Conservation (phyloP, 53 echinoderm and acorn worm species). For the Arbacia lixula region DNA sequence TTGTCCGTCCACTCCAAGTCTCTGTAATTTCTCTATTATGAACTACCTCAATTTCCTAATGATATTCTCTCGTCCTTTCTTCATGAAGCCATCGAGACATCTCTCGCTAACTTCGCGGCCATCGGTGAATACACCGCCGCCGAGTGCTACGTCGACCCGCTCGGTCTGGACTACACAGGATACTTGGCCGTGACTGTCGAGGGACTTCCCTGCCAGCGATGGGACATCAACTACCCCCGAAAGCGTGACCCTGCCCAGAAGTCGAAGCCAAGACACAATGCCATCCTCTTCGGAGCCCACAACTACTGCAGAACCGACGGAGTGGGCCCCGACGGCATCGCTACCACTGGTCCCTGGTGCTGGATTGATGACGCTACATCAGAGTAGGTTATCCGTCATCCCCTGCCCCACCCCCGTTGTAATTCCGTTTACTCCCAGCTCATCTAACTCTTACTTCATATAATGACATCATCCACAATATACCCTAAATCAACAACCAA, state of each 20-base stretch:
- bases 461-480: too few species aligned
- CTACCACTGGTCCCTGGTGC: conserved; percentile 27
- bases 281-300: conserved; percentile 11
- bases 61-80: too few species aligned
- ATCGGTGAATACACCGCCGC: not conserved
- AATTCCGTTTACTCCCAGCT: too few species aligned
- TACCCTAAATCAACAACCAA: too few species aligned
- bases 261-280: conserved; percentile 22
- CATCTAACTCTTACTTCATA: too few species aligned
- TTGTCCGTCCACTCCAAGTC: too few species aligned
- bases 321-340: not conserved
- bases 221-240: conserved; percentile 34
- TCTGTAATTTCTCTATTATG: too few species aligned
- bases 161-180: conserved; percentile 20
- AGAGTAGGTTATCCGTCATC: too few species aligned
- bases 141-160: conserved; percentile 26
- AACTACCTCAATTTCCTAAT: too few species aligned
- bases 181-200: not conserved
- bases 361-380: conserved; percentile 20
- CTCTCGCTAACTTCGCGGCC: conserved; percentile 18
- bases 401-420: too few species aligned
- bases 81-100: too few species aligned
- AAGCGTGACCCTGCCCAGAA: not conserved
- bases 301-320: conserved; percentile 46
- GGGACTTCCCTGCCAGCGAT: conserved; percentile 7